These are phyloP conservation scores for Lepidocolaptes lacrymiger DNA, from an alignment of 2,797 vertebrate genomes.

Conservation along the genomic window DNA sequence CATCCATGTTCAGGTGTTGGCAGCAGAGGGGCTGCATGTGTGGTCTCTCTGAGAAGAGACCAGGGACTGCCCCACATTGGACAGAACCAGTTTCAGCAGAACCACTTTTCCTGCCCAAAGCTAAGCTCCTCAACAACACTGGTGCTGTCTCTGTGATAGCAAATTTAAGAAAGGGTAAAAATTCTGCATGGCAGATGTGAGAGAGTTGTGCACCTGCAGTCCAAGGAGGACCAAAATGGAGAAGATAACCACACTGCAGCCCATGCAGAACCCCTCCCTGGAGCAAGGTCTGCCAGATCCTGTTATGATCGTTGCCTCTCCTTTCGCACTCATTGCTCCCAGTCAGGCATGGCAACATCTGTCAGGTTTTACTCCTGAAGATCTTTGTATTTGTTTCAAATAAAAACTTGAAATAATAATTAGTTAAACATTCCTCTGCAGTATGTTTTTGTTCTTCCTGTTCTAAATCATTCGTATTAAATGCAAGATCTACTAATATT, in stretches of 20 bases:
- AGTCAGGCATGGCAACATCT: background rate
- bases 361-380: background rate
- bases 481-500: background rate
- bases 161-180: background rate
- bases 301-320: background rate
- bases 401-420: background rate
- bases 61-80: fast-evolving
- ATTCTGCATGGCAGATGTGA: background rate
- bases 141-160: too few relatives aligned
- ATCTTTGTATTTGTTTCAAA: background rate
- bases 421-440: background rate
- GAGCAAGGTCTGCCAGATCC: background rate
- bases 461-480: background rate
- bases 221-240: background rate
- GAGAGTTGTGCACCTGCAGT: background rate
- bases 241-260: background rate
- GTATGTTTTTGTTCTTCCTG: background rate
- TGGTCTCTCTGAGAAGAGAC: background rate
- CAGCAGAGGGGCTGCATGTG: background rate
- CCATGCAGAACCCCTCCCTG: fast-evolving
- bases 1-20: fast-evolving
- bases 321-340: background rate
- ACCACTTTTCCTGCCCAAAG: background rate
- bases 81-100: background rate
- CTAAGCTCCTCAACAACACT: background rate